Percentiles rank a stretch among this genome's conserved stretches.
These are phyloP conservation scores for Euproctis similis DNA, from an alignment of 2,888 invertebrate species.

Conservation along the genomic window DNA sequence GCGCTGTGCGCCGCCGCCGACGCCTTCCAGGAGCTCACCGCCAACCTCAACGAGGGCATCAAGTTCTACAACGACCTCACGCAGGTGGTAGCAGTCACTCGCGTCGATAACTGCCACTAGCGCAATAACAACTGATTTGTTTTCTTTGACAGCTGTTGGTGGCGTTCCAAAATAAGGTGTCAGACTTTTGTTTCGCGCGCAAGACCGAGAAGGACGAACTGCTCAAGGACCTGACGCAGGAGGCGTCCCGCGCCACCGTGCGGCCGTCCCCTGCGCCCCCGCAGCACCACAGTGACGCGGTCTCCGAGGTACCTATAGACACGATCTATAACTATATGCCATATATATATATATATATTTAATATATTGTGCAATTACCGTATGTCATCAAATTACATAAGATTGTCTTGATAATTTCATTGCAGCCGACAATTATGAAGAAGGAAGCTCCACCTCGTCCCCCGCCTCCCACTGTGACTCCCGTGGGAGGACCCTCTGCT, in stretches of 20 bases:
- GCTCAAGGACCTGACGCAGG: slow-evolving; percentile 93
- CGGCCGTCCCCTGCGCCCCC: slow-evolving; percentile 56
- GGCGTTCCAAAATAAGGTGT: slow-evolving; percentile 97
- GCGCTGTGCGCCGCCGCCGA: slow-evolving; percentile 94
- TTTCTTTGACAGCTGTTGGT: slow-evolving; percentile 82
- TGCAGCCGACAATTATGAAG: slow-evolving; percentile 28
- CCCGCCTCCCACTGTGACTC: slow-evolving; percentile 23
- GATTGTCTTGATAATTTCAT: too few relatives aligned
- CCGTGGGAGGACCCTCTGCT: slow-evolving; percentile 43
- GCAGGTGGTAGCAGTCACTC: slow-evolving; percentile 63
- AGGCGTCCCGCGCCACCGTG: slow-evolving; percentile 79
- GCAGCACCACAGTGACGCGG: slow-evolving; percentile 19
- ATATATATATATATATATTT: too few relatives aligned
- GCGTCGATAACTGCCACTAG: too few relatives aligned
- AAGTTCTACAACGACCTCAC: slow-evolving; percentile 97
- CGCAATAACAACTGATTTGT: background rate
- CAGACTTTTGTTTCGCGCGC: slow-evolving; percentile 98
- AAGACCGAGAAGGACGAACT: slow-evolving; percentile 99
- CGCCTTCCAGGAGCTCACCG: slow-evolving; percentile 91
- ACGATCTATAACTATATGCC: too few relatives aligned
- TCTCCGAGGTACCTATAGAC: slow-evolving; percentile 23
- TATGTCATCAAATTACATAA: too few relatives aligned
- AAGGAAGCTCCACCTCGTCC: slow-evolving; percentile 38
- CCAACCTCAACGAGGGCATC: slow-evolving; percentile 95
- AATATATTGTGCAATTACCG: too few relatives aligned